phyloP scores from a whole-genome alignment of 2,113 vertebrate species.

The Marmota flaviventris region DNA sequence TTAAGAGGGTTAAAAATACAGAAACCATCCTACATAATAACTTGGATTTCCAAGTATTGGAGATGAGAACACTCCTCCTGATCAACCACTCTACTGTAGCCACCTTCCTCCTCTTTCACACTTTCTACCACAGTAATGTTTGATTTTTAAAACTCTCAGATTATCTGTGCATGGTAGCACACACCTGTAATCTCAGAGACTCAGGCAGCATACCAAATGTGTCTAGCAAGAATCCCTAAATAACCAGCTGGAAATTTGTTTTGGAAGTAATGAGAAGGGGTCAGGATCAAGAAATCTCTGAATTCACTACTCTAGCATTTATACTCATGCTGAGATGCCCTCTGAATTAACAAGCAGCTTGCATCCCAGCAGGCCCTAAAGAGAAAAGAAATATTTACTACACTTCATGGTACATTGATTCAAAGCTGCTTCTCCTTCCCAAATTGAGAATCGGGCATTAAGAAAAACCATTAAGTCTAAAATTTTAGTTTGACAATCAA shows the following conservation, averaged over 20 bases:
- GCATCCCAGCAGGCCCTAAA: not conserved
- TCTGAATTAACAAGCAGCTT: not conserved
- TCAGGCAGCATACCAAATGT: not conserved
- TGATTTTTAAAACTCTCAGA: not conserved
- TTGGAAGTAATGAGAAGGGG: not conserved
- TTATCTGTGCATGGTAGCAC: no score
- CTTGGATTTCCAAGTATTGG: not conserved
- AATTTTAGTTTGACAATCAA: not conserved
- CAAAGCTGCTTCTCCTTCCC: not conserved
- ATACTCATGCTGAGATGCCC: not conserved
- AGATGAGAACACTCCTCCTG: not conserved
- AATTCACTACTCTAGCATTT: not conserved
- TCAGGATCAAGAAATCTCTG: not conserved
- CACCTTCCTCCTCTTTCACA: not conserved
- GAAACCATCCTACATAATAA: not conserved
- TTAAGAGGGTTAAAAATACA: not conserved
- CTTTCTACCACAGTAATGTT: not conserved
- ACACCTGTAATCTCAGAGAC: no score
- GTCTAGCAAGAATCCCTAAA: not conserved
- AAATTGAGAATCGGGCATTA: not conserved
- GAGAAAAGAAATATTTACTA: not conserved
- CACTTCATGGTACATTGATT: not conserved
- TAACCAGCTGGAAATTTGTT: not conserved
- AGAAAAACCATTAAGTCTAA: not conserved
- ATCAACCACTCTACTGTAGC: not conserved